These are phyloP conservation scores for Megaceryle maxima DNA, from an alignment of 2,113 vertebrate species.

Conservation along the genomic window DNA sequence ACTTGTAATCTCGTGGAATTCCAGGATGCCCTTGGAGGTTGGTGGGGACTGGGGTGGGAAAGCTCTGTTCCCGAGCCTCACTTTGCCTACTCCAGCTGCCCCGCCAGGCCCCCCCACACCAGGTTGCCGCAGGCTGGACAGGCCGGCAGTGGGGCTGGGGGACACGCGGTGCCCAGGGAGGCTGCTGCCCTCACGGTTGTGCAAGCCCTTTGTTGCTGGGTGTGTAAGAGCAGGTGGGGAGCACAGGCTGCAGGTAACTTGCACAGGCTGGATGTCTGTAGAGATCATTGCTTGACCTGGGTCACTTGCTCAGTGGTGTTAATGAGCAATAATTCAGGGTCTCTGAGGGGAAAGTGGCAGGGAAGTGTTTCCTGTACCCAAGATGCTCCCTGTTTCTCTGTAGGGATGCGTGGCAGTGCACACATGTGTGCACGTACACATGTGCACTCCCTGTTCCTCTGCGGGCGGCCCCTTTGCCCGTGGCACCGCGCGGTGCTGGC, in stretches of 20 bases:
- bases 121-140: accelerated
- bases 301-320: background rate
- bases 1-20: constrained; percentile 67
- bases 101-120: accelerated
- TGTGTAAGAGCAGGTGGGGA: background rate
- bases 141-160: background rate
- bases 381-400: background rate
- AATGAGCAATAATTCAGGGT: background rate
- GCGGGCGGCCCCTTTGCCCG: background rate
- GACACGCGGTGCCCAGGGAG: accelerated
- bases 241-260: accelerated
- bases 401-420: accelerated
- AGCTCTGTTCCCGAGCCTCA: accelerated
- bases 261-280: background rate
- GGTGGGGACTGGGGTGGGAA: background rate
- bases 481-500: accelerated
- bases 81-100: accelerated
- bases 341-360: background rate
- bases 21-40: constrained; percentile 66
- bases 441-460: accelerated
- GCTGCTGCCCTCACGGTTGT: background rate
- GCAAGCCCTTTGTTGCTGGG: background rate
- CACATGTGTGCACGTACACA: too few relatives aligned
- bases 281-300: background rate
- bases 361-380: background rate